A percentile compares a stretch with the other conserved stretches of the same genome.
Conservation (phyloP, 30 jellyfish, hydroid and myxozoan species). For the Cassiopea andromeda region DNA sequence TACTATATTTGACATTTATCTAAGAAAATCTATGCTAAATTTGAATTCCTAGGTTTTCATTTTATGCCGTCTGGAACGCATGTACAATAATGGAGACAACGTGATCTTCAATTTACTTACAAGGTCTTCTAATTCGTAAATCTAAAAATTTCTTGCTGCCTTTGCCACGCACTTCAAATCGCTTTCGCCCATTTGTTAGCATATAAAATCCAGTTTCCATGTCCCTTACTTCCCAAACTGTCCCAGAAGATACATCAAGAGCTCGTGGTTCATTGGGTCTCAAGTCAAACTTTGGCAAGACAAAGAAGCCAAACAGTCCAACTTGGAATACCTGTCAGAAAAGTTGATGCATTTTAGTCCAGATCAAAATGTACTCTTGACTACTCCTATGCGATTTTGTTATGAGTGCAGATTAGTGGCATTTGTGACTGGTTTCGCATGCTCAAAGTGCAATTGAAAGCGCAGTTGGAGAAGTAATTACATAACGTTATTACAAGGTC, state of each 20-base stretch:
- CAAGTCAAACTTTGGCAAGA: slow-evolving; percentile 52
- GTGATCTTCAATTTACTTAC: slow-evolving; percentile 8
- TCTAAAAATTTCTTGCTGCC: slow-evolving; percentile 18
- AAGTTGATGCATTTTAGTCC: not conserved
- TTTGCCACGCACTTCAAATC: slow-evolving; percentile 29
- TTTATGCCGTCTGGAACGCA: too few species aligned
- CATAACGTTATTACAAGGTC: too few species aligned
- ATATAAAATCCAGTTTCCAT: slow-evolving; percentile 59
- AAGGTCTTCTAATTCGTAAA: slow-evolving; percentile 40
- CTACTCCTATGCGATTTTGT: too few species aligned
- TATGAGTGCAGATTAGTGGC: too few species aligned
- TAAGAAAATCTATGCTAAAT: too few species aligned
- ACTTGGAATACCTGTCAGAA: slow-evolving; percentile 17
- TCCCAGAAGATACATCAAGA: slow-evolving; percentile 51
- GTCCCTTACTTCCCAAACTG: slow-evolving; percentile 80
- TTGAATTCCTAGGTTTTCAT: too few species aligned
- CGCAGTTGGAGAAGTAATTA: too few species aligned
- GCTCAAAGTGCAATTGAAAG: too few species aligned
- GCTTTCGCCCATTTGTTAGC: slow-evolving; percentile 51
- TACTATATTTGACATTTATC: too few species aligned
- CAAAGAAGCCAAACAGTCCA: slow-evolving; percentile 22
- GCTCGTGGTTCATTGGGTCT: slow-evolving; percentile 90
- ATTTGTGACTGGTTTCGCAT: too few species aligned
- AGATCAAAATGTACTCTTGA: too few species aligned
- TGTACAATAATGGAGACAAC: too few species aligned